Conservation (phyloP, 2,797 vertebrate genomes). For the Lacerta viridis region DNA sequence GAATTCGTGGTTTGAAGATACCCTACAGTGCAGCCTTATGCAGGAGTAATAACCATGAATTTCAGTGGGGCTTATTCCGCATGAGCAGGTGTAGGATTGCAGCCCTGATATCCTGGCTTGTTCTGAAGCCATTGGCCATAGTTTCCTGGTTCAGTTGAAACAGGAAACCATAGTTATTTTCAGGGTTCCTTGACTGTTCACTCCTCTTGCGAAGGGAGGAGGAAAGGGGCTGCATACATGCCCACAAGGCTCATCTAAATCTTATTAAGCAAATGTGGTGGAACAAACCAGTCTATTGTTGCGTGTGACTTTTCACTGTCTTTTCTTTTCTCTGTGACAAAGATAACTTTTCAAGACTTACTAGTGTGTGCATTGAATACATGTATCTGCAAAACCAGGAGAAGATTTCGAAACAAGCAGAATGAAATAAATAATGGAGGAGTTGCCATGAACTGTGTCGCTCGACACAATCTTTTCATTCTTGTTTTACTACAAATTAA, state of each 20-base stretch:
- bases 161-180: neutral
- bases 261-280: neutral
- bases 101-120: neutral
- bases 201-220: neutral
- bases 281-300: neutral
- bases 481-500: neutral
- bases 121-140: neutral
- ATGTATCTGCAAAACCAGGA: slow-evolving; percentile 16
- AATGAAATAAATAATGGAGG: neutral
- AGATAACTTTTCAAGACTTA: neutral
- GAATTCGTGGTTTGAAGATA: neutral
- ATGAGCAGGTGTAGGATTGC: neutral
- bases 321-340: slow-evolving; percentile 38
- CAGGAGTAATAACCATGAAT: neutral
- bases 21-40: neutral
- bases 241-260: neutral
- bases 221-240: neutral
- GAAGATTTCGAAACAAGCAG: neutral
- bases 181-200: neutral
- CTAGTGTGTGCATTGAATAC: slow-evolving; percentile 15
- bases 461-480: neutral
- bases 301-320: slow-evolving; percentile 40
- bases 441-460: neutral
- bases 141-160: neutral
- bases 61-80: neutral